phyloP scores from a whole-genome alignment of 2,113 vertebrate genomes.

The Melierax canorus region DNA sequence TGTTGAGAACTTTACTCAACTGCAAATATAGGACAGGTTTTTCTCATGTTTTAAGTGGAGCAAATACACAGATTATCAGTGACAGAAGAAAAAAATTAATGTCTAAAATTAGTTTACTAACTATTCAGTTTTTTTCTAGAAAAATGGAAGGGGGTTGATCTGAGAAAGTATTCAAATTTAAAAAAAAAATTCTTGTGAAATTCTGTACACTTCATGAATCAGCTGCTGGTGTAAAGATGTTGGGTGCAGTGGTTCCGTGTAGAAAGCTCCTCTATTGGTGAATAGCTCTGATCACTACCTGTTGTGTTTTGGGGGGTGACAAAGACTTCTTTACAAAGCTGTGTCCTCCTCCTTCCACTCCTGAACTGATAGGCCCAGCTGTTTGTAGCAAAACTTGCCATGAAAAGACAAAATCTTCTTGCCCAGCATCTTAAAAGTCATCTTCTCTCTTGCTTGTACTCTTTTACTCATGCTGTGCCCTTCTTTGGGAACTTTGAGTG shows the following conservation, averaged over 20 bases:
- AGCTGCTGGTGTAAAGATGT: rapidly evolving
- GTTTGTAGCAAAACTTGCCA: neutral
- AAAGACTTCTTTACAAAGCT: neutral
- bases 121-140: neutral
- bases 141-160: neutral
- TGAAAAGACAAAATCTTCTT: neutral
- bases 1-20: neutral
- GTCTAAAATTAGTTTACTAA: neutral
- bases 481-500: neutral
- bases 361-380: neutral
- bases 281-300: neutral
- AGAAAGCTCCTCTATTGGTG: neutral
- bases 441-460: neutral
- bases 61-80: neutral
- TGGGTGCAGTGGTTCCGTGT: neutral
- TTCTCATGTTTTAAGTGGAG: neutral
- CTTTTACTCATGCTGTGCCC: neutral
- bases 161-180: neutral
- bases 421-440: neutral
- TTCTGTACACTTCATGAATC: rapidly evolving
- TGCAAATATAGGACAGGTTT: neutral
- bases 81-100: neutral
- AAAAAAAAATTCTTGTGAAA: neutral
- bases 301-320: neutral
- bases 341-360: neutral